Evolutionary conservation across 1,140 invertebrate species (phyloP).

Genomic region (Aphis gossypii): DNA sequence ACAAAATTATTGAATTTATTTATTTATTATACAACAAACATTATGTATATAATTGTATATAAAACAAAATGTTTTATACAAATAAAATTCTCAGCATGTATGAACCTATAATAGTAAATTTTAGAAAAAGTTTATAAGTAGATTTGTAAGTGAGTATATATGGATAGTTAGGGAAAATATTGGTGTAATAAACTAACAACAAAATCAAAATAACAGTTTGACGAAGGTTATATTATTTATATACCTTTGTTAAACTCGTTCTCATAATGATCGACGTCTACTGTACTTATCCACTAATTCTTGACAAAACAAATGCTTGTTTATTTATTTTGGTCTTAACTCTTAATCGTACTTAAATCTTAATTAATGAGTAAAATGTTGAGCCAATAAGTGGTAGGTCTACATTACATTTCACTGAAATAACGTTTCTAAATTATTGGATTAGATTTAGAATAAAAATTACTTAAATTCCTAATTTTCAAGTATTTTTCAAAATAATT

Average conservation of each 20-base stretch:
- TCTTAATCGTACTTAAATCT: not conserved
- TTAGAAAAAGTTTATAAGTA: not conserved
- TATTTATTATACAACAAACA: not conserved
- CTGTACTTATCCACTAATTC: not conserved
- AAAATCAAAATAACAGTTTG: not conserved
- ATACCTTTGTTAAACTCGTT: not conserved
- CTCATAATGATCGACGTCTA: not conserved
- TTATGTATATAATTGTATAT: no score
- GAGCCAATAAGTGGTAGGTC: not conserved
- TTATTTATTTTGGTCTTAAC: conserved; percentile 18
- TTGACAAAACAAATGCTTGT: not conserved
- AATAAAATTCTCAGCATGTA: not conserved
- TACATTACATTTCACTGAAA: not conserved
- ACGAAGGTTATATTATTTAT: no score
- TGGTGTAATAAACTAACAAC: not conserved
- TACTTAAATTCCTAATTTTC: not conserved
- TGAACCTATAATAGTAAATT: not conserved
- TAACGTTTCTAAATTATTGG: not conserved
- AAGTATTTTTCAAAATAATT: not conserved
- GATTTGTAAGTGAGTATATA: not conserved
- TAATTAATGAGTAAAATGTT: conserved; percentile 1
- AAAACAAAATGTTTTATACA: not conserved
- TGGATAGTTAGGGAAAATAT: not conserved
- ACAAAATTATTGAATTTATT: not conserved
- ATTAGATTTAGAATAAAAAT: not conserved